Evolutionary conservation across 2,113 vertebrate genomes (phyloP).

Genomic region (Marmota monax): DNA sequence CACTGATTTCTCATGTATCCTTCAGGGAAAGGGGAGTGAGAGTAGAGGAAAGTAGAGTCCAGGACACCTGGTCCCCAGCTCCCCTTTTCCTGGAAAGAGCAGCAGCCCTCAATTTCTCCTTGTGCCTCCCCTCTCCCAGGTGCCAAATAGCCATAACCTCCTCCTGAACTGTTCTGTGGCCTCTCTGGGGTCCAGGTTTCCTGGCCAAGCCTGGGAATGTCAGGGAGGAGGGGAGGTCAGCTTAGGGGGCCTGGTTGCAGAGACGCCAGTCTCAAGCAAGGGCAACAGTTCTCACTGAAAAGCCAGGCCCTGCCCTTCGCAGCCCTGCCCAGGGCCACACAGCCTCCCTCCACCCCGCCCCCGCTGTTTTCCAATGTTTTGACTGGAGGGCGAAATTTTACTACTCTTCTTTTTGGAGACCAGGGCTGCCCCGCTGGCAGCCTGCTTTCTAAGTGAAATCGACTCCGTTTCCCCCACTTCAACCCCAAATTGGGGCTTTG

Average conservation of each 20-base stretch:
- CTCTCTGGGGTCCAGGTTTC: constrained; percentile 46
- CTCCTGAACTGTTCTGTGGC: constrained; percentile 50
- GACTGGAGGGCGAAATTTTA: constrained; percentile 74
- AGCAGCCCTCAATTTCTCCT: constrained; percentile 59
- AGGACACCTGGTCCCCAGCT: constrained; percentile 52
- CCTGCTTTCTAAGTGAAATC: constrained; percentile 80
- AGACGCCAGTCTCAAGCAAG: not conserved
- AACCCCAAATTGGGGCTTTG: constrained; percentile 81
- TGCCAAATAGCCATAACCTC: constrained; percentile 83
- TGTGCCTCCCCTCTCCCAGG: constrained; percentile 77
- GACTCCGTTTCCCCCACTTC: constrained; percentile 57
- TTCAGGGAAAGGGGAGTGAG: constrained; percentile 46
- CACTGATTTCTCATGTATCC: constrained; percentile 65
- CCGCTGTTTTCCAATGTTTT: constrained; percentile 46
- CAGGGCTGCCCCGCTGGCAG: constrained; percentile 63
- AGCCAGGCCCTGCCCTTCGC: not conserved
- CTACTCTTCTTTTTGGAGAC: constrained; percentile 74
- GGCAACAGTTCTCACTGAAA: constrained; percentile 15
- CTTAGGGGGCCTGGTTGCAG: constrained; percentile 42
- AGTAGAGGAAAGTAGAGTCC: not conserved
- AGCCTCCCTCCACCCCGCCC: constrained; percentile 5
- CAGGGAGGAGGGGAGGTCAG: constrained; percentile 55
- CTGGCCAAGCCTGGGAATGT: constrained; percentile 55
- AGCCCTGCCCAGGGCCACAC: constrained; percentile 52
- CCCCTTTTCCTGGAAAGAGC: constrained; percentile 48